Evolutionary conservation across 1,140 invertebrate species (phyloP).

Genomic region (Sinonovacula constricta): DNA sequence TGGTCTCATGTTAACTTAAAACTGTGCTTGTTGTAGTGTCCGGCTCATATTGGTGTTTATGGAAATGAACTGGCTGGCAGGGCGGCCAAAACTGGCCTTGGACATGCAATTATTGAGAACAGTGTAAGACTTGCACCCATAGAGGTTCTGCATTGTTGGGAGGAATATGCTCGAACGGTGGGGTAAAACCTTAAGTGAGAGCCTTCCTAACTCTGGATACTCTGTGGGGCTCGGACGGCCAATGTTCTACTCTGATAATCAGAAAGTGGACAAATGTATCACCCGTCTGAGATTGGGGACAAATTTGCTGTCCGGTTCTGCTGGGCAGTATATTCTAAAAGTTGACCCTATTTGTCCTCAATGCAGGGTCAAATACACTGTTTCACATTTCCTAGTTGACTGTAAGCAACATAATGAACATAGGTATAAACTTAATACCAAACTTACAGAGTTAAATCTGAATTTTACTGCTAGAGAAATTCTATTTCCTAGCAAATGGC

Average conservation of each 20-base stretch:
- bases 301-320: neutral
- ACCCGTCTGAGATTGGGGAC: neutral
- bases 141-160: neutral
- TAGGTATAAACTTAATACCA: neutral
- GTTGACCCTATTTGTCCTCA: neutral
- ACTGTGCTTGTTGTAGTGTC: conserved; percentile 4
- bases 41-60: conserved; percentile 2
- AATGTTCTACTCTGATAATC: neutral
- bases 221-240: conserved; percentile 7
- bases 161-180: neutral
- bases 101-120: neutral
- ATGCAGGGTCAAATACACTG: neutral
- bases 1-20: too few species aligned
- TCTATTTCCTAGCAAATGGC: neutral
- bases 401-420: neutral
- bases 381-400: neutral
- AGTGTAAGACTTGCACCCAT: neutral
- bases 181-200: neutral
- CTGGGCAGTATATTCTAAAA: neutral
- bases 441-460: neutral
- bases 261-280: neutral
- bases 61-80: neutral
- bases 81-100: neutral
- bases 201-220: neutral
- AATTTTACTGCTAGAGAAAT: neutral